phyloP scores from a whole-genome alignment of 2,888 invertebrate species.

The Achlya flavicornis region DNA sequence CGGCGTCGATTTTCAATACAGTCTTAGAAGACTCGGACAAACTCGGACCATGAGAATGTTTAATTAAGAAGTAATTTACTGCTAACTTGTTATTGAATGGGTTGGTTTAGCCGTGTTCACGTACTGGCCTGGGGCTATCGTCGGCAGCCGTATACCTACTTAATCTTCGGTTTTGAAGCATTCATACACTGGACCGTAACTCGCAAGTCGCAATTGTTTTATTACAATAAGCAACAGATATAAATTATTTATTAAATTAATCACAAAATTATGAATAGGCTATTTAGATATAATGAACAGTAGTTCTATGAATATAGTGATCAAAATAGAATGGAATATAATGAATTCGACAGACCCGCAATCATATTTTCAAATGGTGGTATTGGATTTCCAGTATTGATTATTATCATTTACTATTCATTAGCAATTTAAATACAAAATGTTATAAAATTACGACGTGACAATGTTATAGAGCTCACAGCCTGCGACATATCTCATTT shows the following conservation, averaged over 20 bases:
- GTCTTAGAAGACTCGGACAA: conserved; percentile 20
- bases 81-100: conserved; percentile 56
- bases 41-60: conserved; percentile 47
- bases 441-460: conserved; percentile 37
- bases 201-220: conserved; percentile 21
- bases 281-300: not conserved
- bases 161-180: conserved; percentile 49
- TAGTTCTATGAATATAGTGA: not conserved
- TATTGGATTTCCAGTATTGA: not conserved
- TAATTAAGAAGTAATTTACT: conserved; percentile 67
- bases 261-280: not conserved
- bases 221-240: conserved; percentile 17
- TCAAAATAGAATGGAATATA: not conserved
- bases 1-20: conserved; percentile 17
- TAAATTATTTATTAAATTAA: conserved; percentile 7
- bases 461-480: conserved; percentile 32
- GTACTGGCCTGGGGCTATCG: conserved; percentile 40
- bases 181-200: conserved; percentile 39
- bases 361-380: not conserved
- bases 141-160: conserved; percentile 28
- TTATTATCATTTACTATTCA: conserved; percentile 28
- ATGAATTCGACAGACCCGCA: not conserved
- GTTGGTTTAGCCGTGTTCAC: conserved; percentile 39
- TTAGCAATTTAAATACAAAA: conserved; percentile 45
- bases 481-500: conserved; percentile 15